Base-by-base conservation (phyloP, 2,888 invertebrate genomes). In the Priocnemis perturbator region DNA sequence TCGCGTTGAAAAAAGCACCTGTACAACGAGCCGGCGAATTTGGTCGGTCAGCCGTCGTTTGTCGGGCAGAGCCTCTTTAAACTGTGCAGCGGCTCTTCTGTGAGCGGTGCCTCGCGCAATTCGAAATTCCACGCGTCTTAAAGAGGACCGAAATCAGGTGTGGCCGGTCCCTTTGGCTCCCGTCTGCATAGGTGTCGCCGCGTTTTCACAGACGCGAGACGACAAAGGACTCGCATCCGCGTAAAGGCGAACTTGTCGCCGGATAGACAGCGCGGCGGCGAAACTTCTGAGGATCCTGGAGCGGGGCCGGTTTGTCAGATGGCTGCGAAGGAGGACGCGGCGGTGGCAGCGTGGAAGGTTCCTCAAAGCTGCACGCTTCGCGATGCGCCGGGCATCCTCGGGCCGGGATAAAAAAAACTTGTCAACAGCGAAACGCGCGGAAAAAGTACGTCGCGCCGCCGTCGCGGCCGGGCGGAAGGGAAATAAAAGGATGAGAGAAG, bases 221-320 rank as follows among this genome's bases (percentile, higher is more conserved):
- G 81, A 87, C 87, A 87, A 87, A 87, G 85, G 85, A 73, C 72
- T 79, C 85, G 84, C 83, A 86, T 87, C 83, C 86, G 85, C 86
- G 86, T 86, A 86, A 83, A 86, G 83, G 78, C 83, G 80, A 83
- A 79, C 79, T 83, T 75, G 81, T 79, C 83, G 77, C 68, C 63
- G 78, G 85, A 85, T 85, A 85, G 85, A 83, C 85, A 78, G 76
- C 69, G 65, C 60, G 78, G 78, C 87, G 86, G 87, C 81, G 64
- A 83, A 85, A 85, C 86, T 79, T 87, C 84, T 84, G 80, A 85
- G 72, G 69, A 64, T 45, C 69, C 71, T 64, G 67, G 62, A 62
- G 64, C 64, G 57, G 61, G 61, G 19, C 52, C 57, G 57, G 56
- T 67, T 30, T 21, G 21, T 56, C 47, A 44, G 65, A 50, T 60